phyloP scores from a whole-genome alignment of 1,140 invertebrate species.

The Trialeurodes vaporariorum region DNA sequence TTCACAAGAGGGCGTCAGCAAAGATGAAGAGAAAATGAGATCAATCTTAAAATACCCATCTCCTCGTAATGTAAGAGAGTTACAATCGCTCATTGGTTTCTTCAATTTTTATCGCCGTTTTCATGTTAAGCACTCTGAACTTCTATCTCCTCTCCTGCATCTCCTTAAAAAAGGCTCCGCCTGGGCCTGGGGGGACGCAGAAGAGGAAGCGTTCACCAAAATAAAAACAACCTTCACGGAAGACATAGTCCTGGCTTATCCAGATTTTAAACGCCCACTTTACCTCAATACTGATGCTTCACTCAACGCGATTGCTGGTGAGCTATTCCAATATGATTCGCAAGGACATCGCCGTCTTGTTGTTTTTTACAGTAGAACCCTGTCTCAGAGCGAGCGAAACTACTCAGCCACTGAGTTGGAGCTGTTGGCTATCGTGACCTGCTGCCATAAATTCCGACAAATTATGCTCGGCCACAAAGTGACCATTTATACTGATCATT shows the following conservation, averaged over 20 bases:
- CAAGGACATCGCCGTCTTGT: conserved; percentile 12
- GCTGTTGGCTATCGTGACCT: too few species aligned
- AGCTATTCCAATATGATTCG: too few species aligned
- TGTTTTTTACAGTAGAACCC: background rate
- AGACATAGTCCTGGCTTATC: background rate
- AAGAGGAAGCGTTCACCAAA: too few species aligned
- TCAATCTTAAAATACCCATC: background rate
- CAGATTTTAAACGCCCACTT: background rate
- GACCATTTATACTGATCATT: background rate
- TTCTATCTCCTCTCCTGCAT: too few species aligned
- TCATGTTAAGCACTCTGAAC: too few species aligned
- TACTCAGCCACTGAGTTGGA: conserved; percentile 1
- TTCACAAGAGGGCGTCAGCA: background rate
- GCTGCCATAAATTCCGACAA: background rate
- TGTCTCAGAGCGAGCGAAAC: background rate
- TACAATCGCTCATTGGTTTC: background rate
- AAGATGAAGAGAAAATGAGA: background rate
- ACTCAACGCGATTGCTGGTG: conserved; percentile 84
- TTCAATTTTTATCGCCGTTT: background rate
- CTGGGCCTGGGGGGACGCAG: too few species aligned
- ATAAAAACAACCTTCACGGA: too few species aligned
- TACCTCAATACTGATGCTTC: conserved; percentile 49
- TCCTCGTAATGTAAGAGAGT: background rate
- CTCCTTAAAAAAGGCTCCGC: too few species aligned
- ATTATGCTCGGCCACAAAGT: conserved; percentile 1